Percentiles rank a stretch among this genome's conserved stretches.
phyloP scores from a whole-genome alignment of 2,888 invertebrate genomes.

The Cephus rjabovi region DNA sequence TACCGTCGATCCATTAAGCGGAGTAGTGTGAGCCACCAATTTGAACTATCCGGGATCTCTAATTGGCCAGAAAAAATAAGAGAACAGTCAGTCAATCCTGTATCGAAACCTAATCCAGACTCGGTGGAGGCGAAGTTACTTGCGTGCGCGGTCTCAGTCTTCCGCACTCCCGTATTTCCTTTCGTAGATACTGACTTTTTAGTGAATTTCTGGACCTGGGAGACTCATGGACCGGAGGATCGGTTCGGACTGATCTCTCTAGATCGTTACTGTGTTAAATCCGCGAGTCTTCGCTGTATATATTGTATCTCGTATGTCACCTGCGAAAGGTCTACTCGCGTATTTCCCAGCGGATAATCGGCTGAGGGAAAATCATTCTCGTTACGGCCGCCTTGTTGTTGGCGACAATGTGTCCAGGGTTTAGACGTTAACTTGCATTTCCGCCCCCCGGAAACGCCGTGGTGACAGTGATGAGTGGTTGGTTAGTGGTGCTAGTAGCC shows the following conservation, averaged over 20 bases:
- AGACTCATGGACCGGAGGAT: not conserved
- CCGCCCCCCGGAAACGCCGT: slow-evolving; percentile 1
- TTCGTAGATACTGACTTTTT: not conserved
- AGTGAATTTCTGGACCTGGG: not conserved
- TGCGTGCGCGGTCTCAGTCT: not conserved
- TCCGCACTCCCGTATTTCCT: not conserved
- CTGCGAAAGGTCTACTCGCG: not conserved
- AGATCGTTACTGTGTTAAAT: not conserved
- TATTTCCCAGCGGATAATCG: not conserved
- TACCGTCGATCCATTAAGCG: not conserved
- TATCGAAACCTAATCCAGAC: not conserved
- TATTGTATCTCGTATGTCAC: not conserved
- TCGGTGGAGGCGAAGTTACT: not conserved
- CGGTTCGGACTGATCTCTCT: not conserved
- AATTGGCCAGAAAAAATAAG: not conserved
- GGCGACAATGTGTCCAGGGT: not conserved
- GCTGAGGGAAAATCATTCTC: not conserved
- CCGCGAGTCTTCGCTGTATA: not conserved
- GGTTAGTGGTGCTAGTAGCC: slow-evolving; percentile 26
- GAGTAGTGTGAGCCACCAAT: not conserved
- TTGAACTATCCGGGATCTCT: not conserved
- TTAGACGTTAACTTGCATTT: slow-evolving; percentile 3
- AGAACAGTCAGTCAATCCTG: not conserved
- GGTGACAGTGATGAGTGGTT: slow-evolving; percentile 44
- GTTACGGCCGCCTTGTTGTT: not conserved